Percentiles rank a stretch among this genome's conserved stretches.
Evolutionary conservation across 2,113 vertebrate genomes (phyloP).

Genomic region (Pteruthius melanotis): DNA sequence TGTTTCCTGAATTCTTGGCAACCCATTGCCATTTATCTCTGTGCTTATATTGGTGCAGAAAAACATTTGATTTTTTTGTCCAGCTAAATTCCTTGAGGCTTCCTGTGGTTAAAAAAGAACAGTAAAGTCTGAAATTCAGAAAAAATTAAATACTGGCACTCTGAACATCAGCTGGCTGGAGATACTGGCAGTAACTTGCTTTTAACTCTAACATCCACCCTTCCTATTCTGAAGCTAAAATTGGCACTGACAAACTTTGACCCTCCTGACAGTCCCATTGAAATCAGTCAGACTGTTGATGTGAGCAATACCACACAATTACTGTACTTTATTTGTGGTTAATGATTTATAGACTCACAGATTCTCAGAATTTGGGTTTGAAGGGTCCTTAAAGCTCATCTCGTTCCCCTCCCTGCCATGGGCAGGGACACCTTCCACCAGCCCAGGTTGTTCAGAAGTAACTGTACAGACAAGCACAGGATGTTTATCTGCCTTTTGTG

Average conservation of each 20-base stretch:
- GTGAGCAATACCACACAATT: neutral
- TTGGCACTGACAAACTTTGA: neutral
- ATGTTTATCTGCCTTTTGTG: neutral
- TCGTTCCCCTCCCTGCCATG: rapidly evolving
- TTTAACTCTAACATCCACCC: neutral
- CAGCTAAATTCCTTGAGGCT: neutral
- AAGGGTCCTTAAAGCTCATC: neutral
- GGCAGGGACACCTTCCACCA: neutral
- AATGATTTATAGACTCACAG: neutral
- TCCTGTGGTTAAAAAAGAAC: neutral
- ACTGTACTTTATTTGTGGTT: neutral
- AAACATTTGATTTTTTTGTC: neutral
- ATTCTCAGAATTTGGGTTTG: neutral
- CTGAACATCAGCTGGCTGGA: neutral
- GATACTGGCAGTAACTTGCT: neutral
- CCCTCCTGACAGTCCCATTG: neutral
- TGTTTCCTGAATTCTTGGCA: neutral
- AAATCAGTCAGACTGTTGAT: neutral
- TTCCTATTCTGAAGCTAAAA: neutral
- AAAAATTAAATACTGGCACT: neutral
- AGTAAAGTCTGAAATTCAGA: neutral
- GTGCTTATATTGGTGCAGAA: neutral
- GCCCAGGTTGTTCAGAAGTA: neutral
- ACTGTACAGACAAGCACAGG: neutral
- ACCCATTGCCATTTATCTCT: neutral